Percentiles rank a stretch among this genome's conserved stretches.
Evolutionary conservation across 2,888 invertebrate genomes (phyloP).

Genomic region (Oegoconia quadripuncta): DNA sequence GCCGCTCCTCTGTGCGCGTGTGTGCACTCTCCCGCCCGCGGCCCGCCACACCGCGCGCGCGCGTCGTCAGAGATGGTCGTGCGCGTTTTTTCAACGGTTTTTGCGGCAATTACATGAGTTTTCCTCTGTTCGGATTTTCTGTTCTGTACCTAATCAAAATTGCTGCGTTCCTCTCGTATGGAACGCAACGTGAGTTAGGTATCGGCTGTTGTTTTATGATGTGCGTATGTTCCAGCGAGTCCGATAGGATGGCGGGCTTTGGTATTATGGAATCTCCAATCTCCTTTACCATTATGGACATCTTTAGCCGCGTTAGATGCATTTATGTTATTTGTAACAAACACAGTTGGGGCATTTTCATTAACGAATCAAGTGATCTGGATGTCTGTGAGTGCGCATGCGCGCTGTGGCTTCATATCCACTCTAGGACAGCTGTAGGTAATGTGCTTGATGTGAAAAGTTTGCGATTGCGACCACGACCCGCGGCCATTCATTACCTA

Average conservation of each 20-base stretch:
- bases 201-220: slow-evolving; percentile 18
- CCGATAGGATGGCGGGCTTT: slow-evolving; percentile 1
- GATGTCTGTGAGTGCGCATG: slow-evolving; percentile 35
- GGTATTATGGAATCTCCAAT: too few relatives aligned
- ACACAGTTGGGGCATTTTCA: slow-evolving; percentile 11
- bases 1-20: slow-evolving; percentile 18
- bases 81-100: slow-evolving; percentile 50
- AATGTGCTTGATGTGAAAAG: slow-evolving; percentile 57
- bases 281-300: background rate
- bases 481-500: slow-evolving; percentile 31
- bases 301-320: background rate
- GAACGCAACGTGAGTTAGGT: slow-evolving; percentile 40
- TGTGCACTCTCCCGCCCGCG: slow-evolving; percentile 31
- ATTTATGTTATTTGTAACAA: too few relatives aligned
- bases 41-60: slow-evolving; percentile 52
- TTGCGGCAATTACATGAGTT: slow-evolving; percentile 57
- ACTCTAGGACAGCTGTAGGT: slow-evolving; percentile 34
- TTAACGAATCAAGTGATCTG: slow-evolving; percentile 35
- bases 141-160: slow-evolving; percentile 55
- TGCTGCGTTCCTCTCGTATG: slow-evolving; percentile 49
- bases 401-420: slow-evolving; percentile 25
- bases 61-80: slow-evolving; percentile 48
- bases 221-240: slow-evolving; percentile 1
- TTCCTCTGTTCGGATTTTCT: slow-evolving; percentile 59
- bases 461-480: slow-evolving; percentile 46